Conservation (phyloP, 2,113 vertebrate species). For the Corvus hawaiiensis region DNA sequence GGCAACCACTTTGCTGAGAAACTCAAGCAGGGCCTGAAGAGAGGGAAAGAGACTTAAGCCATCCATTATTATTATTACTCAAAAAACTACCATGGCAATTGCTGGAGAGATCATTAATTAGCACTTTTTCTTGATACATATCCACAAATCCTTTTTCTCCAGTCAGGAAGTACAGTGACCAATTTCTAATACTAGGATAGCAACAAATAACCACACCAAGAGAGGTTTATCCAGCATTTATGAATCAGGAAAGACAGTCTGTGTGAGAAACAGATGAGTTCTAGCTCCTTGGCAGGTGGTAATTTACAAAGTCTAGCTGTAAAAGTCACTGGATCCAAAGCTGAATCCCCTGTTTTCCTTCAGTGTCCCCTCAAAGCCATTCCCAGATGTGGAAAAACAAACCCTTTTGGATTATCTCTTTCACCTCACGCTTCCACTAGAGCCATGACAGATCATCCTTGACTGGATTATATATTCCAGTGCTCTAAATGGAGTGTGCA, state of each 20-base stretch:
- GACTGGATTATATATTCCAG: background rate
- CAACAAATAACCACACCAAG: background rate
- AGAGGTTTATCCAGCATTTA: background rate
- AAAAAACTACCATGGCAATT: background rate
- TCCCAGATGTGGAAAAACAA: background rate
- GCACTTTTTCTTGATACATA: background rate
- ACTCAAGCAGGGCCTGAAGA: constrained; percentile 83
- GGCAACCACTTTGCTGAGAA: constrained; percentile 85
- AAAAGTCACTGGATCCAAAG: background rate
- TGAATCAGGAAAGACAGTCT: background rate
- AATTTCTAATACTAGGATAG: background rate
- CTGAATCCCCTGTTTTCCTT: accelerated
- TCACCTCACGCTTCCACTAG: background rate
- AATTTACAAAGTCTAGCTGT: background rate
- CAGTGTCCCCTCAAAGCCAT: background rate
- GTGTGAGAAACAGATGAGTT: background rate
- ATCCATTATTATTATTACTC: background rate
- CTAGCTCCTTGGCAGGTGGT: background rate
- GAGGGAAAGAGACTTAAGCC: background rate
- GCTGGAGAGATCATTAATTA: background rate
- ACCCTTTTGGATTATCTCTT: background rate
- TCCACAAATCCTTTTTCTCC: background rate
- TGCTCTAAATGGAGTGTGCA: background rate
- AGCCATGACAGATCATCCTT: background rate
- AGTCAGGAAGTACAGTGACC: background rate